Evolutionary conservation across 2,888 invertebrate genomes (phyloP).

Genomic region (Celastrina argiolus): DNA sequence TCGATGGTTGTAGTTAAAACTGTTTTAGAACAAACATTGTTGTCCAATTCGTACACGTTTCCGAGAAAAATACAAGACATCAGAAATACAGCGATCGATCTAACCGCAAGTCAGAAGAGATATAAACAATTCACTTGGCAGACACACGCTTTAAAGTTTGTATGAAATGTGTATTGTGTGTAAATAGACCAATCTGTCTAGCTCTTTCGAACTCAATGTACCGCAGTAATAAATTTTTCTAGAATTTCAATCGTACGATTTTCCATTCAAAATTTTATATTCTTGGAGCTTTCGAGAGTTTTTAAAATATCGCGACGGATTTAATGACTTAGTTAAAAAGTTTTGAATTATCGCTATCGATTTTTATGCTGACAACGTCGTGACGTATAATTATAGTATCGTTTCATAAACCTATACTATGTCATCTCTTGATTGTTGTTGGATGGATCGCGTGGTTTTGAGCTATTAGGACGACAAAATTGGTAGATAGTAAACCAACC

Average conservation of each 20-base stretch:
- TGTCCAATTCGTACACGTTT: neutral
- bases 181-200: constrained; percentile 19
- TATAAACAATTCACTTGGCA: constrained; percentile 24
- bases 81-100: neutral
- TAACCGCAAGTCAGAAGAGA: neutral
- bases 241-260: neutral
- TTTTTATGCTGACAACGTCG: too few relatives aligned
- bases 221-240: constrained; percentile 23
- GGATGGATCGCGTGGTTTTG: constrained; percentile 32
- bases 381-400: too few relatives aligned
- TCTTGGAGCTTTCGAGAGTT: neutral
- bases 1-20: neutral
- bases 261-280: neutral
- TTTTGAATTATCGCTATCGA: neutral
- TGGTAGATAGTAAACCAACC: constrained; percentile 67
- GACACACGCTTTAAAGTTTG: constrained; percentile 7
- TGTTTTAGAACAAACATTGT: neutral
- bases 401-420: too few relatives aligned
- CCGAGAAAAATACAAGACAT: neutral
- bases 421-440: neutral
- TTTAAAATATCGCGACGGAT: neutral
- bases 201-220: constrained; percentile 9
- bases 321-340: neutral
- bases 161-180: constrained; percentile 12
- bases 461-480: constrained; percentile 48